Conservation (phyloP, 2,888 invertebrate genomes). For the Dasysyrphus albostriatus region DNA sequence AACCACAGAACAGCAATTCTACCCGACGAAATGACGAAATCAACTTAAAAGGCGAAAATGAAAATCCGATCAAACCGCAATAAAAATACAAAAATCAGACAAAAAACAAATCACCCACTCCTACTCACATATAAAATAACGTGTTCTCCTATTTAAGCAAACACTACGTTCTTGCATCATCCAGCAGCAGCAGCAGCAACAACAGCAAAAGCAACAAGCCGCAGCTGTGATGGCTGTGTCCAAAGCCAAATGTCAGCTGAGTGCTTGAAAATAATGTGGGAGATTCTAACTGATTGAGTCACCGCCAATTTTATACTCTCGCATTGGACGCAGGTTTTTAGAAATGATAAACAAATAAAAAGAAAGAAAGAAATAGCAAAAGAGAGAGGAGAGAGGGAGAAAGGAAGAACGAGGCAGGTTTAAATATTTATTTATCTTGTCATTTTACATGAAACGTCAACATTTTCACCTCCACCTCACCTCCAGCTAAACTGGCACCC, state of each 20-base stretch:
- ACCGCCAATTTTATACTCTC: constrained; percentile 63
- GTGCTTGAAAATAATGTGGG: constrained; percentile 42
- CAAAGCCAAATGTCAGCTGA: constrained; percentile 30
- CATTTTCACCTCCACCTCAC: constrained; percentile 16
- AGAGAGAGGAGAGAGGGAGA: background rate
- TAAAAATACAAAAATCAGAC: constrained; percentile 27
- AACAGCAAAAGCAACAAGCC: constrained; percentile 13
- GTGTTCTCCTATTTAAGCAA: constrained; percentile 38
- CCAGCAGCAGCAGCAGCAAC: constrained; percentile 4
- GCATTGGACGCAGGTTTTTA: constrained; percentile 2
- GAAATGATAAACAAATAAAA: constrained; percentile 5
- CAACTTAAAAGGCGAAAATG: constrained; percentile 44
- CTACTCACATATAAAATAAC: constrained; percentile 22
- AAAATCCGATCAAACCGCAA: constrained; percentile 69
- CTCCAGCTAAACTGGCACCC: background rate
- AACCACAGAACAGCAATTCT: background rate
- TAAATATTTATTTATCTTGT: constrained; percentile 58
- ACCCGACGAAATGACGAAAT: constrained; percentile 58
- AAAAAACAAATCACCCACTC: constrained; percentile 36
- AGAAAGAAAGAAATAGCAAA: background rate
- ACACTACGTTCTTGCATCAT: constrained; percentile 70
- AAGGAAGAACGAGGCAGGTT: background rate
- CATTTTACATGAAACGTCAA: constrained; percentile 52
- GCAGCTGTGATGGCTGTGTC: constrained; percentile 22
- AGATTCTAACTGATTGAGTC: constrained; percentile 69